Conservation (phyloP, 2,113 vertebrate species). For the Gadus chalcogrammus region DNA sequence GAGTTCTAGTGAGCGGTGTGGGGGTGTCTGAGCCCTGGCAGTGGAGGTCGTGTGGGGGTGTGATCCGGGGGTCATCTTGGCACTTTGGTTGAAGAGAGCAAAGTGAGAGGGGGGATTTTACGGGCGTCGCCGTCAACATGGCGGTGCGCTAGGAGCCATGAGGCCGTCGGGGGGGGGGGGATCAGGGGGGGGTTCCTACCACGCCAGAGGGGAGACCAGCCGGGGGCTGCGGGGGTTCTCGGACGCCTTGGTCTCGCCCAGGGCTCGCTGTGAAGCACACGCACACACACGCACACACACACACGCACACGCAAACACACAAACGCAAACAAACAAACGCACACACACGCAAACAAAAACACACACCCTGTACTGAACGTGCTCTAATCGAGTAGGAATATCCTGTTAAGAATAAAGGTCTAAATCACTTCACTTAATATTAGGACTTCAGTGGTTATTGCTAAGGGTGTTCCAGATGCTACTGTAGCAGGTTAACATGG, state of each 20-base stretch:
- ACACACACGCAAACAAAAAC: no score
- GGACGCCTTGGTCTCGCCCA: constrained; percentile 81
- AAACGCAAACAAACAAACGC: no score
- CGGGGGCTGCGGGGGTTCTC: constrained; percentile 85
- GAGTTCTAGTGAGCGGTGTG: no score
- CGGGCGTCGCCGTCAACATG: background rate
- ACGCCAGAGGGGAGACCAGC: constrained; percentile 86
- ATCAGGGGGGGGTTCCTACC: constrained; percentile 72
- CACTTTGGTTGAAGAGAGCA: constrained; percentile 66
- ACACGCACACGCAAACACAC: no score
- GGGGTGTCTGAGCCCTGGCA: constrained; percentile 7
- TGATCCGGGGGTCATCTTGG: constrained; percentile 48
- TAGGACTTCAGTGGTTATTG: no score
- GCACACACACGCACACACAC: background rate
- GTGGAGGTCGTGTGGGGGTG: constrained; percentile 26
- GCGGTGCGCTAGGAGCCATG: background rate
- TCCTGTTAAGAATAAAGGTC: no score
- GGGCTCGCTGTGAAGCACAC: constrained; percentile 79
- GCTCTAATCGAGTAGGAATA: no score
- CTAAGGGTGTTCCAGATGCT: no score
- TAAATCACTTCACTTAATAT: no score
- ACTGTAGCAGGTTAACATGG: no score
- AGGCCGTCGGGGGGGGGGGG: no score
- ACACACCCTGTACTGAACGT: no score
- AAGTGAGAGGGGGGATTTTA: constrained; percentile 35